Conservation (phyloP, 92 coral and sea anemone species). For the Chrysogorgia sp. region DNA sequence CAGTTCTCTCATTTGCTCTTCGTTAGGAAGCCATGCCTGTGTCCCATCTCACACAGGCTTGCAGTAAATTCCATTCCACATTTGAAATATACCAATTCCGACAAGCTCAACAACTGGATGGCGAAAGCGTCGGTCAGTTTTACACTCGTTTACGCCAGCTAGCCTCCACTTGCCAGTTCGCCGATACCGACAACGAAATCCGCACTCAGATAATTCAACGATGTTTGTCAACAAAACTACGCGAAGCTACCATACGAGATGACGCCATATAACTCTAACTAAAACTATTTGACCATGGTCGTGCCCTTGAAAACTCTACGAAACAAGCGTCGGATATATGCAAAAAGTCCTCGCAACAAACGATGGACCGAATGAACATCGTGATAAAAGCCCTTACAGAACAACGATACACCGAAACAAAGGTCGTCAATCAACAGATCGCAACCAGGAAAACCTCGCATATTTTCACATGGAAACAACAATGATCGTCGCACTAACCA, state of each 20-base stretch:
- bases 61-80: no score
- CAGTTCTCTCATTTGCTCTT: no score
- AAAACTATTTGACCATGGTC: slow-evolving; percentile 52
- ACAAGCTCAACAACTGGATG: slow-evolving; percentile 12
- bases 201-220: slow-evolving; percentile 21
- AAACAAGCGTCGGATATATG: slow-evolving; percentile 39
- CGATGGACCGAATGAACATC: not conserved
- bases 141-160: slow-evolving; percentile 14
- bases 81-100: slow-evolving; percentile 23
- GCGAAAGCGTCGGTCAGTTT: slow-evolving; percentile 25
- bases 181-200: slow-evolving; percentile 25
- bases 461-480: not conserved
- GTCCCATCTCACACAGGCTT: no score
- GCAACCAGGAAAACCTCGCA: not conserved
- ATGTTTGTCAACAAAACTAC: slow-evolving; percentile 21
- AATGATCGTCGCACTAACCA: slow-evolving; percentile 4
- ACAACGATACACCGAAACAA: not conserved
- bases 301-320: slow-evolving; percentile 52
- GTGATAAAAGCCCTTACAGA: not conserved
- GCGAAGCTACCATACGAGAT: slow-evolving; percentile 14
- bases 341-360: slow-evolving; percentile 15
- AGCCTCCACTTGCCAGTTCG: slow-evolving; percentile 28
- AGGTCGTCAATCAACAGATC: not conserved
- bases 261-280: slow-evolving; percentile 35
- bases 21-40: no score